Evolutionary conservation across 2,113 vertebrate species (phyloP).

Genomic region (Lota lota): DNA sequence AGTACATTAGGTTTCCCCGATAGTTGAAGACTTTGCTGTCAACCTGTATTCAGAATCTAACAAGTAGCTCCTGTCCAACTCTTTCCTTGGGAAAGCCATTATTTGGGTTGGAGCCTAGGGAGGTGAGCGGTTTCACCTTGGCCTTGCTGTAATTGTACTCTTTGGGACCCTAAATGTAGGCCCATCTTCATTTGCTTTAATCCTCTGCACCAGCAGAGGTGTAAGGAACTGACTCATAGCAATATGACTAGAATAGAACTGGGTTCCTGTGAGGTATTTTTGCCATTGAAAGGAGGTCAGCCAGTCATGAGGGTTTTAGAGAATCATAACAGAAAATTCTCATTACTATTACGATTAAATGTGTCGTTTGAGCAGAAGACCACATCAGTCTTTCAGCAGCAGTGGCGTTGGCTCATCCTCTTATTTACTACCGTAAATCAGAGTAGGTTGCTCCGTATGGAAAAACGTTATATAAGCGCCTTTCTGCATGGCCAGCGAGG

Average conservation of each 20-base stretch:
- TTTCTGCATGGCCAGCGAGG: neutral
- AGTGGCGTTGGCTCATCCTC: neutral
- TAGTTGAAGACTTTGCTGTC: no score
- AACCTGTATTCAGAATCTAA: no score
- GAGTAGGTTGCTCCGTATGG: constrained; percentile 5
- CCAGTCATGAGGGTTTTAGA: constrained; percentile 42
- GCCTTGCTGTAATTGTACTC: neutral
- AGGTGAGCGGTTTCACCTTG: no score
- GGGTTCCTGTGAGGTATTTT: constrained; percentile 51
- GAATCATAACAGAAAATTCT: constrained; percentile 51
- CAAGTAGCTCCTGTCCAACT: no score
- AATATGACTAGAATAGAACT: constrained; percentile 49
- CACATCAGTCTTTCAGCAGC: neutral
- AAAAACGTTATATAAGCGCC: constrained; percentile 4
- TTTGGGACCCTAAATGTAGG: neutral
- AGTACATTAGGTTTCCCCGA: no score
- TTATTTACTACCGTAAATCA: neutral
- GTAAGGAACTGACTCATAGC: constrained; percentile 36
- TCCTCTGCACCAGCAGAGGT: constrained; percentile 22
- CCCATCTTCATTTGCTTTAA: constrained; percentile 12
- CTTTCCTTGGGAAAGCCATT: no score
- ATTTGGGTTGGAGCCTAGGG: no score
- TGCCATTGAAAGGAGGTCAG: constrained; percentile 56
- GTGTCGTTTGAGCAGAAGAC: constrained; percentile 33
- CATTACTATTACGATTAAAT: constrained; percentile 59